Conservation (phyloP, 2,888 invertebrate genomes). For the Cancer borealis region DNA sequence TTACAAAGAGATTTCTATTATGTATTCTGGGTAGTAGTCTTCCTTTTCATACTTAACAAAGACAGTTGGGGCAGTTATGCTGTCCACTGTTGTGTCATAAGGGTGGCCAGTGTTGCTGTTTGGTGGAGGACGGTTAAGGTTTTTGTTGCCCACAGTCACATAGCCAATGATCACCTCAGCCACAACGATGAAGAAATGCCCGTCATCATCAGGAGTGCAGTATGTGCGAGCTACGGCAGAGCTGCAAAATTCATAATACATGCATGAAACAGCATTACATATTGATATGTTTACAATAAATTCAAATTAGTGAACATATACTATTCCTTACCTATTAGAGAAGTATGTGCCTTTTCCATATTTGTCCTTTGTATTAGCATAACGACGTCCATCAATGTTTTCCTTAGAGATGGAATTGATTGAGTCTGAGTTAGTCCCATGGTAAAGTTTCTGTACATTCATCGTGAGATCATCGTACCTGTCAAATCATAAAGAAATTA, state of each 20-base stretch:
- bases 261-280: not conserved
- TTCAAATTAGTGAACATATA: not conserved
- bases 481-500: not conserved
- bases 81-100: conserved; percentile 68
- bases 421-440: conserved; percentile 17
- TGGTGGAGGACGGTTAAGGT: conserved; percentile 52
- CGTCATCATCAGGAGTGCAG: conserved; percentile 47
- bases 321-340: conserved; percentile 59
- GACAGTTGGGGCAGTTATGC: conserved; percentile 48
- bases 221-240: conserved; percentile 43
- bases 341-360: conserved; percentile 65
- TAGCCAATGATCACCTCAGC: conserved; percentile 63
- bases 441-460: conserved; percentile 65
- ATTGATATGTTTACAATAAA: not conserved
- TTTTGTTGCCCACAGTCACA: conserved; percentile 25
- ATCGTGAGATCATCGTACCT: conserved; percentile 55
- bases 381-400: conserved; percentile 60
- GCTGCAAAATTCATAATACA: conserved; percentile 47
- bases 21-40: conserved; percentile 67
- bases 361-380: not conserved
- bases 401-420: conserved; percentile 58
- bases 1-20: conserved; percentile 51
- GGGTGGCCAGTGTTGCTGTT: not conserved
- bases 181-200: conserved; percentile 39
- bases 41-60: conserved; percentile 67